Evolutionary conservation across 2,888 invertebrate genomes (phyloP), one percentile per base, ranked within the genome.

Genomic region (Abscondita cerata): DNA sequence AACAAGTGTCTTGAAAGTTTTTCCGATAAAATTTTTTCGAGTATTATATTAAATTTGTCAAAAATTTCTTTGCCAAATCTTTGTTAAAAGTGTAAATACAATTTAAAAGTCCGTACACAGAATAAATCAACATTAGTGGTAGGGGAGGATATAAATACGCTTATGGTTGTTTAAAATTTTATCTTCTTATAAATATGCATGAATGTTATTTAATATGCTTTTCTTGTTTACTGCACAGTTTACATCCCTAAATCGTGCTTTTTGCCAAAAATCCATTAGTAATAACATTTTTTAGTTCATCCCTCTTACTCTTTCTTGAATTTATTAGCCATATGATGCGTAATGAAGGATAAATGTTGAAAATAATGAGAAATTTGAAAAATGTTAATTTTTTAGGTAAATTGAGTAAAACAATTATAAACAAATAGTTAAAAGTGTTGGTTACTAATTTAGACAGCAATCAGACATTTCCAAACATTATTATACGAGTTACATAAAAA

Each of bases 111-210:
- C 2, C 20, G 13, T 51, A 15, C n/a, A n/a, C 15, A 20, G 6
- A 31, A 31, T 48, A 25, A 48, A 12, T 48, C 12, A 48, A 25
- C 31, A 31, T 48, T 33, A 13, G 13, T 48, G 12, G 13, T 33
- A 13, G 13, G 25, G 12, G 13, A 13, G 31, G 13, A 51, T 31
- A 51, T 18, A 51, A 34, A 51, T 34, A 51, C 34, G 36, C 15
- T 51, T 51, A 36, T 36, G 18, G 34, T 36, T 48, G 34, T 51
- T 36, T 33, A 33, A 38, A n/a, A 41, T 48, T 56, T 56, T 56
- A 34, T 56, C 56, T 57, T 55, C 11, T 46, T 44, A 40, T 57
- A 57, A 57, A 57, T 57, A 57, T 57, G 48, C 56, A 57, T 57
- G 50, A 33, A 40, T 31, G 40, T 55, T 55, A 55, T 55, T 57